Evolutionary conservation across 2,888 invertebrate species (phyloP), one percentile per base, ranked within the genome.

Genomic region (Sphaeridia pumilis): DNA sequence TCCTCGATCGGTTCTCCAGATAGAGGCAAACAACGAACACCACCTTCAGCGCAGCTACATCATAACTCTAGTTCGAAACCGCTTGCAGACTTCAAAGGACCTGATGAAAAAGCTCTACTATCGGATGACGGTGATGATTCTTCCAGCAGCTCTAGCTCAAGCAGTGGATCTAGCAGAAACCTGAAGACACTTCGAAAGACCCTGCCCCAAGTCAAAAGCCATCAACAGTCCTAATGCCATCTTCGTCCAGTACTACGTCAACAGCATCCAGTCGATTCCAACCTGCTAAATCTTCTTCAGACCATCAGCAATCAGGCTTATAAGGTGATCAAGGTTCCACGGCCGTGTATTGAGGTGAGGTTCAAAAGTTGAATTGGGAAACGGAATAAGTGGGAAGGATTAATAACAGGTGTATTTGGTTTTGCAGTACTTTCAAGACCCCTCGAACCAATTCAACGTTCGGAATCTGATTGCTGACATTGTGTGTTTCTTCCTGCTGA

Each of bases 91-190:
- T n/a, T n/a, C n/a, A n/a, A n/a, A n/a, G n/a, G n/a, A n/a, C n/a
- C n/a, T n/a, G n/a, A n/a, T n/a, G n/a, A n/a, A n/a, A n/a, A n/a
- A n/a, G n/a, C n/a, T n/a, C n/a, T n/a, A n/a, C n/a, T n/a, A n/a
- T n/a, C n/a, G n/a, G n/a, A n/a, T n/a, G n/a, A n/a, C n/a, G n/a
- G n/a, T n/a, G n/a, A n/a, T 10, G 52, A 52, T 5, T 47, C 47
- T 35, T 52, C 52, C 59, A 70, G 71, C 34, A 60, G 65, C 51
- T 61, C 61, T 50, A 59, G 59, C 59, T 69, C 69, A 54, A 74
- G 74, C 27, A 75, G 75, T 60, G 74, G 74, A 55, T 75, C 75
- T 52, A 72, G 71, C 28, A 75, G 75, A n/a, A n/a, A n/a, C n/a
- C n/a, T n/a, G n/a, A n/a, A n/a, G n/a, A n/a, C 24, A 28, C 46